Evolutionary conservation across 2,888 invertebrate genomes (phyloP).

Genomic region (Netelia inedita): DNA sequence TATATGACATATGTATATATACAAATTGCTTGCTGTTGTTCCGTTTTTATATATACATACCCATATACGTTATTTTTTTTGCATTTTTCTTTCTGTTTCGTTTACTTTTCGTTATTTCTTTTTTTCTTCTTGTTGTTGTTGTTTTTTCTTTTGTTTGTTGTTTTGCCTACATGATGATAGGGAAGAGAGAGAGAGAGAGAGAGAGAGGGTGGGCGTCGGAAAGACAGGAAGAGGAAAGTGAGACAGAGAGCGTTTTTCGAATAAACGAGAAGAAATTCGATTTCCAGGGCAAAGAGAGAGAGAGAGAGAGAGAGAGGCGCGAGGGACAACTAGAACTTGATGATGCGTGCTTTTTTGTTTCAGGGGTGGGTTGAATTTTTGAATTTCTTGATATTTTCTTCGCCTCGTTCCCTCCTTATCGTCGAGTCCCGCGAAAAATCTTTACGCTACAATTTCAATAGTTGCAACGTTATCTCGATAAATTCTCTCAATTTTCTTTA

Average conservation of each 20-base stretch:
- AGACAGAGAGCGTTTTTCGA: constrained; percentile 62
- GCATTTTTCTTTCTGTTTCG: constrained; percentile 21
- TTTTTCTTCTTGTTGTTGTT: constrained; percentile 19
- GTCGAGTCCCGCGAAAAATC: not conserved
- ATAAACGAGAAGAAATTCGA: constrained; percentile 61
- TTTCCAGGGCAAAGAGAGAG: constrained; percentile 15
- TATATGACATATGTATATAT: constrained; percentile 71
- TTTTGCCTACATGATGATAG: constrained; percentile 65
- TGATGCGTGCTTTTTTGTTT: constrained; percentile 6
- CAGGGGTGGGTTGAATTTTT: no score
- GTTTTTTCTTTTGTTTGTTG: constrained; percentile 60
- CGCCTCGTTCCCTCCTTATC: not conserved
- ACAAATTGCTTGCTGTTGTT: constrained; percentile 63
- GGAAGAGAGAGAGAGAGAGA: constrained; percentile 65
- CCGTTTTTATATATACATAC: constrained; percentile 69
- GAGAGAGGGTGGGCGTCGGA: constrained; percentile 58
- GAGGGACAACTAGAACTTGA: constrained; percentile 5
- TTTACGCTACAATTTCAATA: not conserved
- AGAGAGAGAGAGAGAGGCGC: not conserved
- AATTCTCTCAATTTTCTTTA: not conserved
- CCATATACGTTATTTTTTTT: constrained; percentile 59
- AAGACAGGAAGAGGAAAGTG: constrained; percentile 60
- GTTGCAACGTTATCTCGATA: not conserved
- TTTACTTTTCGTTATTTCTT: no score
- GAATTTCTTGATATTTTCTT: not conserved